These are phyloP conservation scores for Carassius gibelio DNA, from an alignment of 2,113 vertebrate genomes.

Conservation along the genomic window DNA sequence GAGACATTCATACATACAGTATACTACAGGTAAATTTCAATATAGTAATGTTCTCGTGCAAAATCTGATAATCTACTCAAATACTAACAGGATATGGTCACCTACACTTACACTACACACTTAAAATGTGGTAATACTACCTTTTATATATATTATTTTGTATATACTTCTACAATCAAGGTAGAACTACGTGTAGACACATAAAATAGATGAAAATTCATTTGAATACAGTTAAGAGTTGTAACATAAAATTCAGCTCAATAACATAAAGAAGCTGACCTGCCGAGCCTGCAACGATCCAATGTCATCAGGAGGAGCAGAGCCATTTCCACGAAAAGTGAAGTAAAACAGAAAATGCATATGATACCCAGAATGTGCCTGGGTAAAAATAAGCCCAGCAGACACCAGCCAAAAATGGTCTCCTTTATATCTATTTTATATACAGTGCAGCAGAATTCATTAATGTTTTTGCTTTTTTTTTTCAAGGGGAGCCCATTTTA, in stretches of 20 bases:
- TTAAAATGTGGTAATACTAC: not conserved
- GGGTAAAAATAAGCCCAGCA: constrained; percentile 14
- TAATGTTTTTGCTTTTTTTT: not conserved
- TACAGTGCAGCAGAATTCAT: not conserved
- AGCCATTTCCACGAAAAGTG: constrained; percentile 57
- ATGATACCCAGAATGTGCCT: constrained; percentile 51
- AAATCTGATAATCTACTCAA: not conserved
- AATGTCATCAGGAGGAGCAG: constrained; percentile 62
- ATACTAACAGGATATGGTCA: not conserved
- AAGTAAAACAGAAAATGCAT: constrained; percentile 59
- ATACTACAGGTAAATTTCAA: not conserved
- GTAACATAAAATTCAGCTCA: not conserved
- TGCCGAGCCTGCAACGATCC: constrained; percentile 70
- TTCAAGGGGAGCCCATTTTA: constrained; percentile 37
- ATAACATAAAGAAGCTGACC: constrained; percentile 68
- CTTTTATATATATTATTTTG: no score
- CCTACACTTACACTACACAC: no score
- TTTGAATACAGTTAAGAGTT: not conserved
- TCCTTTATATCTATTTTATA: not conserved
- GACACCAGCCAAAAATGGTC: constrained; percentile 40
- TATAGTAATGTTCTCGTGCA: not conserved
- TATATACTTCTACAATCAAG: no score
- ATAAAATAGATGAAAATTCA: not conserved
- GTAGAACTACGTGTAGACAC: not conserved
- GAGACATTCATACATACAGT: not conserved